These are phyloP conservation scores for Catocala fraxini DNA, from an alignment of 2,888 invertebrate genomes.

Conservation along the genomic window DNA sequence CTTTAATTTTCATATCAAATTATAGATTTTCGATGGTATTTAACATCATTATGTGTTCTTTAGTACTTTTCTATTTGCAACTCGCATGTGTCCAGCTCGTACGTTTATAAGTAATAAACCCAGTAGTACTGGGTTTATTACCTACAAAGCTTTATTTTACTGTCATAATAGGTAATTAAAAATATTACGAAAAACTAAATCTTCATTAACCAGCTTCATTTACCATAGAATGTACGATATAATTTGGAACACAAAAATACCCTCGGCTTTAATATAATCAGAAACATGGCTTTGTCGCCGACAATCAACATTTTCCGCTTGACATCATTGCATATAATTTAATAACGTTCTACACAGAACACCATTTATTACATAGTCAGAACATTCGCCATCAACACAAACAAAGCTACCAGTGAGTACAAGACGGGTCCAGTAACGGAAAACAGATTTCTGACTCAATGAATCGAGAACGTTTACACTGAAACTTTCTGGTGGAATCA, in stretches of 20 bases:
- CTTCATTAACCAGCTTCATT: conserved; percentile 23
- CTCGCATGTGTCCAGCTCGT: no score
- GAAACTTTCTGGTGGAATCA: conserved; percentile 73
- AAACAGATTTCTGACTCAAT: conserved; percentile 81
- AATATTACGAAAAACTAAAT: conserved; percentile 9
- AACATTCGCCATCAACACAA: conserved; percentile 43
- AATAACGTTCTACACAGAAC: conserved; percentile 37
- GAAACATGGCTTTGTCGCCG: conserved; percentile 15
- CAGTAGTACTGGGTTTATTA: no score
- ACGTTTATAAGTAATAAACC: no score
- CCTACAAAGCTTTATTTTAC: background rate
- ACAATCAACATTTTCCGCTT: conserved; percentile 25
- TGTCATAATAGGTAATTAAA: conserved; percentile 1
- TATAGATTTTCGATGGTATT: no score
- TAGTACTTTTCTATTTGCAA: no score
- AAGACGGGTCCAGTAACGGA: conserved; percentile 63
- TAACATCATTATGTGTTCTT: no score
- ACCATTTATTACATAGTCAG: conserved; percentile 33
- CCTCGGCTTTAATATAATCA: conserved; percentile 21
- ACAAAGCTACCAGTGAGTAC: conserved; percentile 47
- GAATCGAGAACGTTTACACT: conserved; percentile 72
- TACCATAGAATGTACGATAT: conserved; percentile 23
- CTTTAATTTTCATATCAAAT: no score
- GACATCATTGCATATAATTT: conserved; percentile 34
- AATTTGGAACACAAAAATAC: conserved; percentile 22